These are phyloP conservation scores for Antigone vipio DNA, from an alignment of 2,113 vertebrate species.

Conservation along the genomic window DNA sequence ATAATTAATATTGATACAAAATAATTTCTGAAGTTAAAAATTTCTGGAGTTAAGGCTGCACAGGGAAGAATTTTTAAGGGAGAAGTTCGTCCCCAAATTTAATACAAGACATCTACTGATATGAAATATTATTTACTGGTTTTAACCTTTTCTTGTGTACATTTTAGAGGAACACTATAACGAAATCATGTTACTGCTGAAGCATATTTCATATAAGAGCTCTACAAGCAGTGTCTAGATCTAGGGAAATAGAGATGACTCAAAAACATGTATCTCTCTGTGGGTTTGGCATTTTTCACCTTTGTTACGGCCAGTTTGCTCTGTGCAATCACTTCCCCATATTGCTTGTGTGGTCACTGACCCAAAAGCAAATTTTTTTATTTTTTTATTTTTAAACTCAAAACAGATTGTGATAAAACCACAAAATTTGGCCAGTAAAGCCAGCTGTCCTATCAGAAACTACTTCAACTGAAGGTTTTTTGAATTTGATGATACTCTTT, in stretches of 20 bases:
- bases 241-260: background rate
- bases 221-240: background rate
- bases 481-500: background rate
- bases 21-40: background rate
- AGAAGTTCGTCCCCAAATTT: background rate
- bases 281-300: background rate
- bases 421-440: background rate
- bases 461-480: background rate
- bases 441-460: background rate
- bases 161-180: background rate
- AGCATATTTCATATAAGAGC: background rate
- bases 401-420: background rate
- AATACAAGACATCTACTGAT: background rate
- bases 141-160: background rate
- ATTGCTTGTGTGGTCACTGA: background rate
- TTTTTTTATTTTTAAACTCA: background rate
- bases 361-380: background rate
- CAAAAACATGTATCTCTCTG: background rate
- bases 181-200: background rate
- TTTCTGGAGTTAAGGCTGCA: background rate
- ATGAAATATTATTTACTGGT: background rate
- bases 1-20: background rate
- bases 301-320: background rate
- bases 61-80: background rate
- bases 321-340: background rate